Evolutionary conservation across 2,888 invertebrate genomes (phyloP), one percentile per base, ranked within the genome.

Genomic region (Coelinius sp.): DNA sequence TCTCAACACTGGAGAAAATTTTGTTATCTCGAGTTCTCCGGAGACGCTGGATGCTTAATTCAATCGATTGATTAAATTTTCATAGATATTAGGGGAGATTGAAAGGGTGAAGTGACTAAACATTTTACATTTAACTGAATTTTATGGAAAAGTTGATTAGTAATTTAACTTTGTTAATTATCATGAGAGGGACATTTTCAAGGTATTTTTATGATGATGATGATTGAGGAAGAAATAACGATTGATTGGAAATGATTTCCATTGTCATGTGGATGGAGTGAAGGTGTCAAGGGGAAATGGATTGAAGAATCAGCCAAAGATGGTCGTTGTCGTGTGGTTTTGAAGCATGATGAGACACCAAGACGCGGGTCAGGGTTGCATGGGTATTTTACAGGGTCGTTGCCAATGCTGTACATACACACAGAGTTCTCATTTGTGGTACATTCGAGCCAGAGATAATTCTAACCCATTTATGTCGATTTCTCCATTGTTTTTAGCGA

Each of bases 331-430:
- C 46, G 46, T 46, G 46, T 46, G 46, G 46, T 17, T 46, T 46
- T 35, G 5, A 52, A 35, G 17, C 17, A 67, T n/a, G 52, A 67
- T 67, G 20, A 53, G 49, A 53, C 14, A 7, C 46, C 17, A 5
- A 46, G 46, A 46, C 46, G 24, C n/a, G 53, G 53, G 53, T 53
- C 53, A 53, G 53, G 53, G 53, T 53, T 53, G 53, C 27, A 27
- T 53, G 24, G n/a, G 53, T 24, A 53, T 53, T 53, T 25, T 6
- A 25, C 53, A 53, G 53, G 53, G 53, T 53, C 53, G 53, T 12
- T 8, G n/a, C 25, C 52, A 52, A 52, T 52, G 52, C 12, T 2
- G n/a, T n/a, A n/a, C n/a, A n/a, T n/a, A n/a, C n/a, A n/a, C n/a
- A n/a, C n/a, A n/a, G n/a, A 49, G 17, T 49, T 20, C 27, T 25